Conservation (phyloP, 2,888 invertebrate species). For the Euzophera pinguis region DNA sequence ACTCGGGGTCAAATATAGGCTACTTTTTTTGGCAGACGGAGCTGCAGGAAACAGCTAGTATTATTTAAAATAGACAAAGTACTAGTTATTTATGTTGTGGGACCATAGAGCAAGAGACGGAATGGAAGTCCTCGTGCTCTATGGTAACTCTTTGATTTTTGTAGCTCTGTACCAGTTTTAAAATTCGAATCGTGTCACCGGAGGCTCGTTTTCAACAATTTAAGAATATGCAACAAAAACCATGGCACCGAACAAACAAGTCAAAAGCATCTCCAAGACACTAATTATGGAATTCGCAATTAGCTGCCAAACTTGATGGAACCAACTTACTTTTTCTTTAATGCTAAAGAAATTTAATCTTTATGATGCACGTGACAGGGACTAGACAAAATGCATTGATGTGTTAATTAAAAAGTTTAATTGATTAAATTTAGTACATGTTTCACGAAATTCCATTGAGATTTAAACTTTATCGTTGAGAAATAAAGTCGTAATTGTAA, state of each 20-base stretch:
- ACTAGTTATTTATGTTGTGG: too few species aligned
- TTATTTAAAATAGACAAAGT: too few species aligned
- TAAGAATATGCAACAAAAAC: background rate
- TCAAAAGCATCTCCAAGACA: background rate
- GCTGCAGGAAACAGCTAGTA: too few species aligned
- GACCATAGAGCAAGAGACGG: too few species aligned
- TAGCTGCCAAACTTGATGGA: constrained; percentile 10
- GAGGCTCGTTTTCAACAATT: background rate
- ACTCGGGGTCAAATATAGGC: too few species aligned
- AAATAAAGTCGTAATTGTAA: background rate
- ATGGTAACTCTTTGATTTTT: too few species aligned
- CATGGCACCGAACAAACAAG: background rate
- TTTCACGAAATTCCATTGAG: background rate
- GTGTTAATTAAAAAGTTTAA: background rate
- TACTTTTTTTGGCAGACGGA: too few species aligned
- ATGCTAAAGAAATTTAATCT: background rate
- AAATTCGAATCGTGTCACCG: background rate
- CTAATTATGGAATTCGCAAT: constrained; percentile 12
- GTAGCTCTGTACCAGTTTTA: background rate
- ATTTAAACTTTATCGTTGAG: background rate
- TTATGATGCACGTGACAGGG: background rate
- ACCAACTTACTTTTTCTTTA: background rate
- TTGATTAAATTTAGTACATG: background rate
- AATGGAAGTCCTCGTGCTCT: too few species aligned
- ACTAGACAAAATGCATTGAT: background rate